A percentile compares a stretch with the other conserved stretches of the same genome.
Evolutionary conservation across 2,113 vertebrate species (phyloP).

Genomic region (Phyllopteryx taeniolatus): DNA sequence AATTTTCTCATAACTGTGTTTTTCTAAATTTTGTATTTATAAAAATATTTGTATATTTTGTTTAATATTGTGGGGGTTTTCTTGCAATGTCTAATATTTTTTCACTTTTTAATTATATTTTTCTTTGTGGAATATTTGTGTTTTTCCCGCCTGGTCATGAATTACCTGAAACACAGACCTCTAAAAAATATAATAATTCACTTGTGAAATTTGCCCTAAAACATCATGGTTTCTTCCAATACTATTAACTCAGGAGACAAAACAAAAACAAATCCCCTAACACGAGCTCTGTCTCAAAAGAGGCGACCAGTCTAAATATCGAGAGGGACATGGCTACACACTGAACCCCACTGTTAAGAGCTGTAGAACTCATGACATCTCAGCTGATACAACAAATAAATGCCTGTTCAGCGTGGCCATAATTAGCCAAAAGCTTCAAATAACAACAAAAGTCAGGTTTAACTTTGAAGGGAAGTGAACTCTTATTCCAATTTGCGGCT

Average conservation of each 20-base stretch:
- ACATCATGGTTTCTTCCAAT: not conserved
- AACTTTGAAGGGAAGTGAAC: not conserved
- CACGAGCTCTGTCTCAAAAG: slow-evolving; percentile 14
- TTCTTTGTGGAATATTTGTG: no score
- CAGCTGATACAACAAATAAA: not conserved
- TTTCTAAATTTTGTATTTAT: no score
- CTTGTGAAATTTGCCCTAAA: no score
- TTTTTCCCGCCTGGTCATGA: no score
- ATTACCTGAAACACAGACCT: no score
- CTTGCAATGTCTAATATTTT: no score
- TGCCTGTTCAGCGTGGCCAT: not conserved
- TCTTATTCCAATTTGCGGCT: no score
- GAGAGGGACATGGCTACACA: slow-evolving; percentile 10
- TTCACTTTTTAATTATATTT: no score
- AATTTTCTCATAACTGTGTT: no score
- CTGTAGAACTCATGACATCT: slow-evolving; percentile 26
- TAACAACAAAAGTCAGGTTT: not conserved
- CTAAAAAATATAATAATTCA: no score
- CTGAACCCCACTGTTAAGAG: slow-evolving; percentile 22
- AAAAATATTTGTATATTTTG: no score
- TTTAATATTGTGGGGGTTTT: no score
- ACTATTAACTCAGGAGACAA: not conserved
- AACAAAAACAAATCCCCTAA: slow-evolving; percentile 15
- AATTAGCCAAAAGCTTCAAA: not conserved
- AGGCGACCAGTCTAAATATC: slow-evolving; percentile 3